phyloP scores from a whole-genome alignment of 2,797 vertebrate species.

The Harpagifer antarcticus region DNA sequence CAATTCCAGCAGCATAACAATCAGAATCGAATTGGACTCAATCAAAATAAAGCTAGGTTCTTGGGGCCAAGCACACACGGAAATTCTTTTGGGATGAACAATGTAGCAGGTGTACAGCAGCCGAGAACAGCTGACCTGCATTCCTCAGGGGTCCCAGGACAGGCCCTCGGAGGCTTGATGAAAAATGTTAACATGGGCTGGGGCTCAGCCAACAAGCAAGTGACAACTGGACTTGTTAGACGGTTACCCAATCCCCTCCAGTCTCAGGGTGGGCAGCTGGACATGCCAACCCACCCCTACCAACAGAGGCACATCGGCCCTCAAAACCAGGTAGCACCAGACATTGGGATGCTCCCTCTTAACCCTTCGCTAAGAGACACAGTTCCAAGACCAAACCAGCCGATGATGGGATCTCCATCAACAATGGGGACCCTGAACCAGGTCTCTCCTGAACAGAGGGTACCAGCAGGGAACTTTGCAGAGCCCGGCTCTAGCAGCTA shows the following conservation, averaged over 20 bases:
- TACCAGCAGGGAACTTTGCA: conserved; percentile 85
- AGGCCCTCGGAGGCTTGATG: conserved; percentile 85
- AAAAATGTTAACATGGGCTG: conserved; percentile 86
- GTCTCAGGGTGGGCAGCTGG: conserved; percentile 86
- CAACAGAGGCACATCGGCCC: conserved; percentile 87
- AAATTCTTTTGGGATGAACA: conserved; percentile 85
- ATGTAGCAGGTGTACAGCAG: conserved; percentile 82
- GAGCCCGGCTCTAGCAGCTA: conserved; percentile 83
- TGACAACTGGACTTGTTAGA: conserved; percentile 83
- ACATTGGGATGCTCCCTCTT: conserved; percentile 87
- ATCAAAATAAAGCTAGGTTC: conserved; percentile 86
- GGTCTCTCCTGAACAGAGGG: conserved; percentile 85
- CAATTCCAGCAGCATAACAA: conserved; percentile 89
- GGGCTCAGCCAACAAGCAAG: conserved; percentile 86
- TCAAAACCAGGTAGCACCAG: conserved; percentile 88
- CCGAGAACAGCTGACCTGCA: conserved; percentile 85
- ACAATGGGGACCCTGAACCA: conserved; percentile 84
- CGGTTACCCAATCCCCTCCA: conserved; percentile 82
- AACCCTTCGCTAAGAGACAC: conserved; percentile 86
- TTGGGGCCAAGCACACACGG: conserved; percentile 82
- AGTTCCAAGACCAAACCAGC: conserved; percentile 84
- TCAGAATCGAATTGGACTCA: conserved; percentile 84
- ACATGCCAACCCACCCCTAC: conserved; percentile 85
- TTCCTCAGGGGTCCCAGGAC: conserved; percentile 77
- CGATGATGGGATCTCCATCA: conserved; percentile 84